Conservation (phyloP, 1,140 invertebrate species). For the Lordiphosa mommai region DNA sequence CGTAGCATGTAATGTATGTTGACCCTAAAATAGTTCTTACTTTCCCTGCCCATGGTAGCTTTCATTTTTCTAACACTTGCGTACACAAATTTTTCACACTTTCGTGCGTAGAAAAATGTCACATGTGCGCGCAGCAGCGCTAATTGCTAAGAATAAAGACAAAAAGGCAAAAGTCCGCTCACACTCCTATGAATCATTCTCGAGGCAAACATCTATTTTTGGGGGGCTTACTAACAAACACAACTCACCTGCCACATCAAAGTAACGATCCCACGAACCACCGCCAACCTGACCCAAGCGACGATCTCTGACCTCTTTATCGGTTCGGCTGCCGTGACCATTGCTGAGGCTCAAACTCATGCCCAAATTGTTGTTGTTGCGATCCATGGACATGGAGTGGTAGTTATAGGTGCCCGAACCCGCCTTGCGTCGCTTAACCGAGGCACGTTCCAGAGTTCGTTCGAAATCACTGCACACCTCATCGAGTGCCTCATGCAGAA, state of each 20-base stretch:
- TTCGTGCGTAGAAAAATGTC: conserved; percentile 70
- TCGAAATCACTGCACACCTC: conserved; percentile 89
- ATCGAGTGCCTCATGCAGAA: conserved; percentile 80
- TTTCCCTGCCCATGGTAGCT: no score
- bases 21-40: no score
- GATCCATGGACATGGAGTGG: conserved; percentile 50
- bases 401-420: conserved; percentile 18
- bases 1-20: no score
- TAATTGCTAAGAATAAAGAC: conserved; percentile 64
- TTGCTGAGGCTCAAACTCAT: conserved; percentile 42
- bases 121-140: conserved; percentile 55
- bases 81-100: conserved; percentile 59
- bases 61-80: conserved; percentile 53
- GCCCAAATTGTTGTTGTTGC: conserved; percentile 63
- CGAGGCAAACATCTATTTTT: conserved; percentile 13
- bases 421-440: conserved; percentile 54
- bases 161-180: conserved; percentile 43
- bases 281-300: conserved; percentile 43
- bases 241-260: conserved; percentile 67
- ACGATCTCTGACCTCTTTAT: conserved; percentile 21
- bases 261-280: conserved; percentile 65
- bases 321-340: conserved; percentile 16
- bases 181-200: conserved; percentile 50
- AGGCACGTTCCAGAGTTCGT: conserved; percentile 83
- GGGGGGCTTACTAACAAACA: conserved; percentile 10